Evolutionary conservation across 2,797 vertebrate genomes (phyloP).

Genomic region (Syngnathus rostellatus): DNA sequence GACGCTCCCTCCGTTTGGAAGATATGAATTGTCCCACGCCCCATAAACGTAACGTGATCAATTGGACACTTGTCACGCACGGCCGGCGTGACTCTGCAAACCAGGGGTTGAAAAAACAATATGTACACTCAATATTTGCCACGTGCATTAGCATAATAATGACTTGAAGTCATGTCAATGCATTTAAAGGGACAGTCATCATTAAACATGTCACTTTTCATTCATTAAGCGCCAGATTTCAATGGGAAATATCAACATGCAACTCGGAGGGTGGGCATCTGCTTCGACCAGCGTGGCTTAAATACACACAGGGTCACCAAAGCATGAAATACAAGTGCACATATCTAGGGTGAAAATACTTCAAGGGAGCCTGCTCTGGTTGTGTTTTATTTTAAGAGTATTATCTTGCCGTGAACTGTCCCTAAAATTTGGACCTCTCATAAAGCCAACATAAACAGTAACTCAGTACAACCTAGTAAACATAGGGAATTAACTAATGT

Average conservation of each 20-base stretch:
- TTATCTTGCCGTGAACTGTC: neutral
- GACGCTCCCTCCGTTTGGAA: neutral
- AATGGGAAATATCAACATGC: neutral
- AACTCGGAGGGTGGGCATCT: neutral
- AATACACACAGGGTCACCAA: neutral
- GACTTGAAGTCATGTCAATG: neutral
- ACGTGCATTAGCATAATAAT: neutral
- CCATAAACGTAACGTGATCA: neutral
- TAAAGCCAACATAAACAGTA: neutral
- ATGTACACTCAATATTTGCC: neutral
- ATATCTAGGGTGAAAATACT: neutral
- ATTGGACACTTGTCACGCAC: neutral
- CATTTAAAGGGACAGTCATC: neutral
- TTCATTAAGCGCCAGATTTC: neutral
- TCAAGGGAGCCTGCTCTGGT: neutral
- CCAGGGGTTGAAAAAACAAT: neutral
- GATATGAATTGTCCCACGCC: neutral
- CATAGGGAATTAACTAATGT: constrained; percentile 20
- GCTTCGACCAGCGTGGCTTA: neutral
- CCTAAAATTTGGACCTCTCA: neutral
- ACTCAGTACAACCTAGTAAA: neutral
- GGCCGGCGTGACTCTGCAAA: constrained; percentile 2
- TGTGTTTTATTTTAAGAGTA: neutral
- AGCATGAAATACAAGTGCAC: neutral
- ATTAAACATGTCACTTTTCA: neutral